These are phyloP conservation scores for Butastur rufipennis DNA, from an alignment of 2,113 vertebrate genomes.

Conservation along the genomic window DNA sequence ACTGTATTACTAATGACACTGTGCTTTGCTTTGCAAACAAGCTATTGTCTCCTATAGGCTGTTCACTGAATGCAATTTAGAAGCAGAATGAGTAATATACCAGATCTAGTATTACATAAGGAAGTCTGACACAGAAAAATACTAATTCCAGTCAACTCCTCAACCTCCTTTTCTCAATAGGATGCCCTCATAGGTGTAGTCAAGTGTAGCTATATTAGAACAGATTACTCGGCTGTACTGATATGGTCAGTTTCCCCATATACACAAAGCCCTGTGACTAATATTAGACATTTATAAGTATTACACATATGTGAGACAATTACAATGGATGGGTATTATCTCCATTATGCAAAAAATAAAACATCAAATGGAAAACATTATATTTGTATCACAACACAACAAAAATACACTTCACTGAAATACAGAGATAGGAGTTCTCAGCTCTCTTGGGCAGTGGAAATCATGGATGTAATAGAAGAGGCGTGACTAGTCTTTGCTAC, in stretches of 20 bases:
- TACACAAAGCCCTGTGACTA: neutral
- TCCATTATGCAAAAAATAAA: neutral
- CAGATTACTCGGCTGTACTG: neutral
- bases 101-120: neutral
- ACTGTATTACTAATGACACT: neutral
- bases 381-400: neutral
- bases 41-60: neutral
- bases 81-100: neutral
- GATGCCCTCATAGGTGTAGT: neutral
- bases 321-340: neutral
- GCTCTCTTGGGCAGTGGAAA: neutral
- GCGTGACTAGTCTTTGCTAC: neutral
- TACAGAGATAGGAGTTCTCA: neutral
- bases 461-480: neutral
- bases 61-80: neutral
- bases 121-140: neutral
- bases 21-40: neutral
- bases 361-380: neutral
- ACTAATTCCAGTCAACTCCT: neutral
- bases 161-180: neutral
- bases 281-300: neutral
- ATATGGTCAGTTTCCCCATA: rapidly evolving
- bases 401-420: neutral
- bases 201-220: neutral
- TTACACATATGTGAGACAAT: neutral